Conservation (phyloP, 2,888 invertebrate species). For the Cephus runcator region DNA sequence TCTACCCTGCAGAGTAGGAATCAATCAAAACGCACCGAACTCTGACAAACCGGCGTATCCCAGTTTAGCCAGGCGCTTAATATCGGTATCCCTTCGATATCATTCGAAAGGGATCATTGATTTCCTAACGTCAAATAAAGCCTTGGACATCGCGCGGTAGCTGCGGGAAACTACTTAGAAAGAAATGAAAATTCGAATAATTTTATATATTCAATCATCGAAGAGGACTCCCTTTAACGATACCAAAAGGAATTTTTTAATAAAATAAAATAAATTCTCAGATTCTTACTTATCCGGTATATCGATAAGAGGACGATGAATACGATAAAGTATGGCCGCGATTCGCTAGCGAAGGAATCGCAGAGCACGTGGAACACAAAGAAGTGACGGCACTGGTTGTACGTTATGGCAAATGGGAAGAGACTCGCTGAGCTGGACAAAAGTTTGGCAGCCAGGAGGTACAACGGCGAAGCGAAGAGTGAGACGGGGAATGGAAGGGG, state of each 20-base stretch:
- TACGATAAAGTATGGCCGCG: not conserved
- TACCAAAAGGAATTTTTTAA: not conserved
- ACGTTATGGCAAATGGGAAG: not conserved
- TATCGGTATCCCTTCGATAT: not conserved
- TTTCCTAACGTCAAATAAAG: not conserved
- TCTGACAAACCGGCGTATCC: not conserved
- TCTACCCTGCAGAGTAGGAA: not conserved
- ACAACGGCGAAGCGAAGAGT: constrained; percentile 1
- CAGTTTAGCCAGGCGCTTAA: not conserved
- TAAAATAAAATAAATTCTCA: not conserved
- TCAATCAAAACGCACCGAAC: not conserved
- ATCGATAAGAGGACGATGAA: not conserved
- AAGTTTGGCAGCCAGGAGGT: not conserved
- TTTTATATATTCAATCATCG: not conserved
- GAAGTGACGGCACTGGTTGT: not conserved
- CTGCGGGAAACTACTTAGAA: no score
- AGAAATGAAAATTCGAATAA: not conserved
- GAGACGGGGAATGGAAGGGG: constrained; percentile 10
- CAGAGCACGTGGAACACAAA: not conserved
- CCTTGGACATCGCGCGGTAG: not conserved
- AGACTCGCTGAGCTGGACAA: constrained; percentile 1
- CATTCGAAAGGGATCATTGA: not conserved
- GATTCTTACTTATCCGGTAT: not conserved
- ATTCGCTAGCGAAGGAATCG: not conserved
- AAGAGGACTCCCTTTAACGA: no score